phyloP scores from a whole-genome alignment of 2,797 vertebrate species.

The Salarias fasciatus region DNA sequence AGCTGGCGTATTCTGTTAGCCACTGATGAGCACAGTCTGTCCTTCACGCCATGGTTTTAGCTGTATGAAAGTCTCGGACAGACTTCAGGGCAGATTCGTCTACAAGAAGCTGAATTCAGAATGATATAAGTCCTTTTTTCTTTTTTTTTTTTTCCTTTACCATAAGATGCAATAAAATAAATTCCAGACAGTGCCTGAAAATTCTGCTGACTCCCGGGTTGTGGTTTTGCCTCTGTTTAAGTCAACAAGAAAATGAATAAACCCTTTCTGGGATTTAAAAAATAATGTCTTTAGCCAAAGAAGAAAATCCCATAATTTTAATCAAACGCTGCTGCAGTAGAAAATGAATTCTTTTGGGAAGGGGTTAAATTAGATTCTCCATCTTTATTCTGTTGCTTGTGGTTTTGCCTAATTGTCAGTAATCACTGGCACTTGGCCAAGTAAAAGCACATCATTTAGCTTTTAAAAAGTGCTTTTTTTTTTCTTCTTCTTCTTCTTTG shows the following conservation, averaged over 20 bases:
- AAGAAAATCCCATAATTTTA: slow-evolving; percentile 36
- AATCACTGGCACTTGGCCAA: slow-evolving; percentile 34
- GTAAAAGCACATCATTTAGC: slow-evolving; percentile 39
- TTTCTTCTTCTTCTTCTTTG: neutral
- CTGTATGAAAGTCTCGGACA: slow-evolving; percentile 18
- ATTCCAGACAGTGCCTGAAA: neutral
- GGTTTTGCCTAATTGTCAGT: slow-evolving; percentile 46
- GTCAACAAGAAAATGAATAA: slow-evolving; percentile 45
- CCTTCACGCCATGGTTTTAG: slow-evolving; percentile 25
- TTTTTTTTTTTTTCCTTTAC: slow-evolving; percentile 33
- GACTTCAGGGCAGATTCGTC: slow-evolving; percentile 26
- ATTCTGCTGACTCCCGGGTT: slow-evolving; percentile 57
- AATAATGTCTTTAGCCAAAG: slow-evolving; percentile 45
- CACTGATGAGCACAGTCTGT: slow-evolving; percentile 23
- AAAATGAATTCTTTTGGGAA: slow-evolving; percentile 32
- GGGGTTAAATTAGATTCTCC: slow-evolving; percentile 42
- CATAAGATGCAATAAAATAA: slow-evolving; percentile 30
- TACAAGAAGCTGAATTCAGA: slow-evolving; percentile 46
- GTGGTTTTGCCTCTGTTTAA: slow-evolving; percentile 34
- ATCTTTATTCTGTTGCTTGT: slow-evolving; percentile 29
- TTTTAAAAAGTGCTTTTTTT: slow-evolving; percentile 28
- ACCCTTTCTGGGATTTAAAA: slow-evolving; percentile 35
- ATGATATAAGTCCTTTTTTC: slow-evolving; percentile 30
- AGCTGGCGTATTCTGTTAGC: slow-evolving; percentile 22
- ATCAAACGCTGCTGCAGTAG: slow-evolving; percentile 32